Evolutionary conservation across 2,888 invertebrate genomes (phyloP), one percentile per base, ranked within the genome.

Genomic region (Elmis aenea): DNA sequence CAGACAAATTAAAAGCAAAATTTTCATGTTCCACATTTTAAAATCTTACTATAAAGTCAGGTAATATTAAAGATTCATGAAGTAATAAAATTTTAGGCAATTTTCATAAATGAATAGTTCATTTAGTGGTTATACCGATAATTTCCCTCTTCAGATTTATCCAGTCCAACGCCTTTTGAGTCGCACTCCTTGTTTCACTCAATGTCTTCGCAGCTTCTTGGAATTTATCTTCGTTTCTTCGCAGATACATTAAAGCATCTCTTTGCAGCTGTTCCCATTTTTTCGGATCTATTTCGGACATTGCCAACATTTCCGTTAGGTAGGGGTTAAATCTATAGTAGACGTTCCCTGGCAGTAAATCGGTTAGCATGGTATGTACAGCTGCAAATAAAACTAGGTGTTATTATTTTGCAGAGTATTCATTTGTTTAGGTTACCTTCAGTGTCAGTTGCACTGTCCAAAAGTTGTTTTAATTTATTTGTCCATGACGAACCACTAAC

Each of bases 261-360:
- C 75, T 73, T 42, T 83, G 72, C 57, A 93, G 69, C 59, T 76
- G 77, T 38, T 75, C 72, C 31, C 91, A 68, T 60, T 84, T 84
- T 13, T 77, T 77, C 0, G 83, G 77, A 46, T 83, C 69, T 20
- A 83, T 83, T 68, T 92, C 92, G 55, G 86, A 85, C 76, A 94
- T 81, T 8, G 77, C 74, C 35, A 87, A 73, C 62, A 84, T 79
- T 59, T 85, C 82, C 36, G 85, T 82, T 36, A 93, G 70, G 52
- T 90, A 89, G 0, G 93, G 93, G 69, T 93, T 94, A 66, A 93
- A 83, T 3, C 93, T 77, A 66, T 76, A 92, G 67, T 93, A 92
- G 18, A 75, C 73, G 22, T 80, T 74, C 1, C 77, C 73, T 0
- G 85, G 83, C 1, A 90, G 67, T 30, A 88, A 68, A 64, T 90